These are phyloP conservation scores for Helostoma temminkii DNA, from an alignment of 2,797 vertebrate genomes.

Conservation along the genomic window DNA sequence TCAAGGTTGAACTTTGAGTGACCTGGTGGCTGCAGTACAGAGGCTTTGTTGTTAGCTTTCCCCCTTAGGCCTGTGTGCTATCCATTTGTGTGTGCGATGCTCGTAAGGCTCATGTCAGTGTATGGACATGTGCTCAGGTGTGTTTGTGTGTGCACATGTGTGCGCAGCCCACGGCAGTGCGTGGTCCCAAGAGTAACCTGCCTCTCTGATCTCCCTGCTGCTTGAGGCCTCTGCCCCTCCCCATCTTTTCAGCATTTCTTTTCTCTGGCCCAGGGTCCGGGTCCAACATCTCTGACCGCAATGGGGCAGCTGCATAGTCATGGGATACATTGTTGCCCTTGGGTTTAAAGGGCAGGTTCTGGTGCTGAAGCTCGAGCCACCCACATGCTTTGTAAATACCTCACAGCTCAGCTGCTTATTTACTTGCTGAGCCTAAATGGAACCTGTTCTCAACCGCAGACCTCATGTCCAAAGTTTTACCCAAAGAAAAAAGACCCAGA, in stretches of 20 bases:
- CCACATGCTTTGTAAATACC: conserved; percentile 45
- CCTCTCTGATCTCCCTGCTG: conserved; percentile 62
- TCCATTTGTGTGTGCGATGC: conserved; percentile 16
- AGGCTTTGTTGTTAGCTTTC: conserved; percentile 55
- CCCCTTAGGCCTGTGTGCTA: conserved; percentile 39
- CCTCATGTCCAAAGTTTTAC: conserved; percentile 34
- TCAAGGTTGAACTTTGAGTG: conserved; percentile 64
- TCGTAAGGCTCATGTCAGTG: conserved; percentile 24
- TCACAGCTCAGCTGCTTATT: conserved; percentile 31
- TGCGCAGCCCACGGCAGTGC: conserved; percentile 60
- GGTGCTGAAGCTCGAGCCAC: conserved; percentile 50
- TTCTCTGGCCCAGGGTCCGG: conserved; percentile 50
- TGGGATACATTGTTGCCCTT: conserved; percentile 34
- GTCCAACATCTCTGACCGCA: conserved; percentile 21
- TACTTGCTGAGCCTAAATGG: conserved; percentile 23
- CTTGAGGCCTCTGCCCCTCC: conserved; percentile 63
- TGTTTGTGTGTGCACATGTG: conserved; percentile 42
- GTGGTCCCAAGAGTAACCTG: conserved; percentile 56
- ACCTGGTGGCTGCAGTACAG: conserved; percentile 45
- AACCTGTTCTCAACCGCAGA: conserved; percentile 32
- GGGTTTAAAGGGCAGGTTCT: conserved; percentile 44
- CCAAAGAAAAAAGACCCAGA: conserved; percentile 28
- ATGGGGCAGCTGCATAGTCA: conserved; percentile 28
- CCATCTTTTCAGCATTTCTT: conserved; percentile 33
- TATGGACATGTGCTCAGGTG: conserved; percentile 47